These are phyloP conservation scores for Hippocampus abdominalis DNA, from an alignment of 2,113 vertebrate species.

Conservation along the genomic window DNA sequence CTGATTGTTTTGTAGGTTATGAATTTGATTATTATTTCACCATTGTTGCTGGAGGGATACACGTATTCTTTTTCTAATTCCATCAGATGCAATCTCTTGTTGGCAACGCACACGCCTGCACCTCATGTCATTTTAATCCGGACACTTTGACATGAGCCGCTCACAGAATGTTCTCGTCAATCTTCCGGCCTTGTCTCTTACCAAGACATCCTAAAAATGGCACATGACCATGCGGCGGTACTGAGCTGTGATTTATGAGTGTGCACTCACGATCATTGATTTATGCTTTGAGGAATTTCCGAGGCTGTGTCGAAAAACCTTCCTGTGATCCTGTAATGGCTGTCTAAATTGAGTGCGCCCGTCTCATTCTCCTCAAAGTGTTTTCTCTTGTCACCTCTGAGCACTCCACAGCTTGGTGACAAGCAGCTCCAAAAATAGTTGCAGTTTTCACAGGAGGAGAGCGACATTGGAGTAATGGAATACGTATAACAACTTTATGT, in stretches of 20 bases:
- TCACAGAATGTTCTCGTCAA: not conserved
- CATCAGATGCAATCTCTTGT: slow-evolving; percentile 20
- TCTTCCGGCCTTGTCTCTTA: slow-evolving; percentile 8
- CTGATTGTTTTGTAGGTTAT: slow-evolving; percentile 2
- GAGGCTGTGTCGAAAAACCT: slow-evolving; percentile 3
- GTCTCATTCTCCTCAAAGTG: slow-evolving; percentile 18
- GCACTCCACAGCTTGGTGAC: slow-evolving; percentile 10
- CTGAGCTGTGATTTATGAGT: slow-evolving; percentile 28
- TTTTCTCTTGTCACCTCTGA: slow-evolving; percentile 20
- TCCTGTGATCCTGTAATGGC: slow-evolving; percentile 1
- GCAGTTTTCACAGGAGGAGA: slow-evolving; percentile 4
- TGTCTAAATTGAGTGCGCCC: slow-evolving; percentile 14
- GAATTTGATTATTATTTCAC: slow-evolving; percentile 12
- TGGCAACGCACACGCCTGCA: slow-evolving; percentile 1
- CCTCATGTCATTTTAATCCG: slow-evolving; percentile 1
- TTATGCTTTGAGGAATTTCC: slow-evolving; percentile 20
- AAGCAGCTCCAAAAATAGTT: slow-evolving; percentile 37
- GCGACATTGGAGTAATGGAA: not conserved
- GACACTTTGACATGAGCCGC: not conserved
- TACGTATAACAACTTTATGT: no score
- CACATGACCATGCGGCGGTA: slow-evolving; percentile 1
- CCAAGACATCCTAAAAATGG: slow-evolving; percentile 8
- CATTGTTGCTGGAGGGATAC: slow-evolving; percentile 8
- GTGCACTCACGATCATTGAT: slow-evolving; percentile 8
- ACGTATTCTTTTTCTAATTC: slow-evolving; percentile 41